Evolutionary conservation across 2,888 invertebrate species (phyloP).

Genomic region (Orthosia gracilis): DNA sequence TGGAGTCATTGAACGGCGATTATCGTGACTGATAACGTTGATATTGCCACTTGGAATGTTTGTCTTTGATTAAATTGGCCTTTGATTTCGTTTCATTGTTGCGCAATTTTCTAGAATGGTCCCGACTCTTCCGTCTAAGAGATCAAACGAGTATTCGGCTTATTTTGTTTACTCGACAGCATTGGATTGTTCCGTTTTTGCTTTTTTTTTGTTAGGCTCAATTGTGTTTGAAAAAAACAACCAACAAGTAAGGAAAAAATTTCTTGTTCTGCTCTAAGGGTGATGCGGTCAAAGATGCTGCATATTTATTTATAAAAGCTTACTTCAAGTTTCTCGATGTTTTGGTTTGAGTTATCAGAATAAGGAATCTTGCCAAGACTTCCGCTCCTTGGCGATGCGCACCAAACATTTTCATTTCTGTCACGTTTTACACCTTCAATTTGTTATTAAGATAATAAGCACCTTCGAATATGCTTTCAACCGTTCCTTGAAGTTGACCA

Average conservation of each 20-base stretch:
- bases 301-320: neutral
- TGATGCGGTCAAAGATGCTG: neutral
- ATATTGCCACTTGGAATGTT: slow-evolving; percentile 24
- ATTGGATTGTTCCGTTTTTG: neutral
- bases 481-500: slow-evolving; percentile 11
- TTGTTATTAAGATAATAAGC: slow-evolving; percentile 3
- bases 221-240: no score
- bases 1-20: slow-evolving; percentile 60
- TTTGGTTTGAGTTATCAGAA: neutral
- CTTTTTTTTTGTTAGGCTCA: neutral
- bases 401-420: slow-evolving; percentile 1
- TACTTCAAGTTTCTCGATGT: neutral
- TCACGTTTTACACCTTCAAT: slow-evolving; percentile 13
- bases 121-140: neutral
- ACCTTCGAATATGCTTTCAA: slow-evolving; percentile 15
- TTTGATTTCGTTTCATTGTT: slow-evolving; percentile 25
- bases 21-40: slow-evolving; percentile 54
- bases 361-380: neutral
- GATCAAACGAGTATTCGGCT: neutral
- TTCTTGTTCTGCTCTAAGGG: no score
- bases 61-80: slow-evolving; percentile 18
- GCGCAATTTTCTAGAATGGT: neutral
- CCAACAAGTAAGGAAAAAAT: no score
- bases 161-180: neutral
- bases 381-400: neutral